Base-by-base conservation (phyloP, 2,888 invertebrate species). In the Syrista parreyssii region DNA sequence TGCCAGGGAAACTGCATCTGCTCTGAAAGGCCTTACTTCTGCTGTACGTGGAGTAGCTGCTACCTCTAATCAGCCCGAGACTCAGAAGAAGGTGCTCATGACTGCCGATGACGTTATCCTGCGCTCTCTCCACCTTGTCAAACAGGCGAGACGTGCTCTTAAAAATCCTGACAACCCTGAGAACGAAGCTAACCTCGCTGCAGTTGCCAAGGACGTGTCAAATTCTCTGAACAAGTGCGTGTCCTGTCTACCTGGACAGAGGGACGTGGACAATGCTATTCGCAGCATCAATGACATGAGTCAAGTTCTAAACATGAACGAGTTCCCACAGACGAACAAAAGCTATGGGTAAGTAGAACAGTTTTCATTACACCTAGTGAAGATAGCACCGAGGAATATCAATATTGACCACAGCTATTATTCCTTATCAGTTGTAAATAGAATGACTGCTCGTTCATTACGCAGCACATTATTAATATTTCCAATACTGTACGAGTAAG, bases 211-310 rank as follows among this genome's bases (percentile, higher is more conserved):
- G 86, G 95, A 95, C 81, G 95, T 97, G 0, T 93, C 94, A 0
- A 89, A 87, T 79, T 92, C 93, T 1, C 91, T 96, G 76, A 94
- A 94, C 85, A 94, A 93, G 82, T 95, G 95, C 83, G 94, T 98
- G 76, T 96, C 96, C 83, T 97, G 97, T 82, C 94, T 99, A 72
- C 98, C 99, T 0, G 98, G 98, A 0, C 98, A 98, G 90, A 95
- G 96, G 76, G 98, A 98, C 89, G 96, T 99, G n/a, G 98, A 99
- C 89, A 94, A 95, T 32, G 97, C 97, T 0, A 94, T 98, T 84
- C 94, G 95, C 81, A 95, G 95, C 85, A 97, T 98, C 83, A 95
- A 95, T 80, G 95, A 96, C 85, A 94, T 96, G 72, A 94, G 95
- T 75, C 94, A 96, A 85, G 94, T 95, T 15, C 93, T 98, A 32